These are phyloP conservation scores for Phenganax stokvisi DNA, from an alignment of 92 coral and sea anemone species.

Conservation along the genomic window DNA sequence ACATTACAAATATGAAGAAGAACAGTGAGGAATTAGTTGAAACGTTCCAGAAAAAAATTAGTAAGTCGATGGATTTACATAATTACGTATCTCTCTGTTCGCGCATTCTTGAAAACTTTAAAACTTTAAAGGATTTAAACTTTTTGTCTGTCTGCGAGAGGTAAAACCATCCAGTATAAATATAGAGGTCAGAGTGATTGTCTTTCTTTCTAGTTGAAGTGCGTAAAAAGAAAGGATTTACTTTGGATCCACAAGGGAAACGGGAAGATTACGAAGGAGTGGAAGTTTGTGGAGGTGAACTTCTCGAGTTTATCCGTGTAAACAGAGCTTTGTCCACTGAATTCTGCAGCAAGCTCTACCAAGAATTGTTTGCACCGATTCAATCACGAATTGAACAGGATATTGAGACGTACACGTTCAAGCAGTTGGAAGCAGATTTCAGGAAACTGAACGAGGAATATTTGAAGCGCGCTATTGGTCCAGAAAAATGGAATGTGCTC, in stretches of 20 bases:
- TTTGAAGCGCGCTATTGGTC: slow-evolving; percentile 31
- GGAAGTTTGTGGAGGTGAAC: slow-evolving; percentile 36
- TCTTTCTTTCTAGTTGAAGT: slow-evolving; percentile 22
- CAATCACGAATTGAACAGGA: slow-evolving; percentile 20
- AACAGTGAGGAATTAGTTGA: slow-evolving; percentile 32
- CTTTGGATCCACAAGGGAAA: slow-evolving; percentile 19
- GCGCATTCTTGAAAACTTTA: no score
- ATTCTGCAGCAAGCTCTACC: slow-evolving; percentile 22
- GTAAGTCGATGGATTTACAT: background rate
- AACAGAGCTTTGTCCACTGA: slow-evolving; percentile 27
- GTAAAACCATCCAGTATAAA: no score
- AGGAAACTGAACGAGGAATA: slow-evolving; percentile 16
- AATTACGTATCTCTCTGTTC: no score
- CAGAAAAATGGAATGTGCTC: slow-evolving; percentile 41
- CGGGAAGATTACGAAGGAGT: slow-evolving; percentile 30
- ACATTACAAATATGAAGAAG: slow-evolving; percentile 20
- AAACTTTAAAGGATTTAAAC: no score
- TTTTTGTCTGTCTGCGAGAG: no score
- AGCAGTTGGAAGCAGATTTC: slow-evolving; percentile 35
- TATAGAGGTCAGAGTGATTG: background rate
- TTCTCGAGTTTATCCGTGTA: slow-evolving; percentile 25
- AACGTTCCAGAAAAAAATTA: slow-evolving; percentile 26
- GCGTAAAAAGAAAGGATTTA: slow-evolving; percentile 17
- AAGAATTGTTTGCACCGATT: slow-evolving; percentile 29
- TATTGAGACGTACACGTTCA: slow-evolving; percentile 27